Evolutionary conservation across 2,888 invertebrate genomes (phyloP).

Genomic region (Calameuta pallipes): DNA sequence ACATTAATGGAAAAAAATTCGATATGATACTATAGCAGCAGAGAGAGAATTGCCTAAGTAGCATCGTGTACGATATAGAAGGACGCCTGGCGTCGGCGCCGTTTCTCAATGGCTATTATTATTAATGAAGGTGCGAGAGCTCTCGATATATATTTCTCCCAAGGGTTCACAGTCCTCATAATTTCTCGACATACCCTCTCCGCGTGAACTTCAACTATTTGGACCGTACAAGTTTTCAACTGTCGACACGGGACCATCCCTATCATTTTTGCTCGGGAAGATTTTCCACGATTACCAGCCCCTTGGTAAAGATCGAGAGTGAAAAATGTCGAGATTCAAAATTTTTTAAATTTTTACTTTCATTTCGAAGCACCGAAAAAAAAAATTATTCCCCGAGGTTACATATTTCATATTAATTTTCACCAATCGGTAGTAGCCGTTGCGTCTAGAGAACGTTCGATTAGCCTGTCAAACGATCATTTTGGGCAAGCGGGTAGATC

Average conservation of each 20-base stretch:
- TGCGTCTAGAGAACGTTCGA: neutral
- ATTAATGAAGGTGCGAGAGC: constrained; percentile 38
- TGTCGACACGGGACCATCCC: constrained; percentile 43
- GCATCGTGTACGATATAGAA: constrained; percentile 20
- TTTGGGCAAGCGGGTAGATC: neutral
- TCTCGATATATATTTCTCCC: constrained; percentile 19
- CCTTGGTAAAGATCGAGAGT: neutral
- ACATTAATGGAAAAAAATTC: constrained; percentile 46
- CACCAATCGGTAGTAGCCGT: neutral
- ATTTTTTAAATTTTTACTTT: neutral
- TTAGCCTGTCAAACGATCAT: neutral
- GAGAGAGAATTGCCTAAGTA: constrained; percentile 35
- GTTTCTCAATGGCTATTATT: constrained; percentile 38
- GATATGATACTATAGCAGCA: constrained; percentile 38
- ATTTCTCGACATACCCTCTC: constrained; percentile 34
- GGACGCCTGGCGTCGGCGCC: constrained; percentile 8
- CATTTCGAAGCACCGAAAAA: neutral
- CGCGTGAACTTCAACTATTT: constrained; percentile 20
- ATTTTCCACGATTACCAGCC: neutral
- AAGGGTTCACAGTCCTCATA: constrained; percentile 26
- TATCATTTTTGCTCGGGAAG: constrained; percentile 18
- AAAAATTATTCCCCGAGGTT: neutral
- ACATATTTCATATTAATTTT: too few relatives aligned
- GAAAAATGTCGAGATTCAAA: neutral
- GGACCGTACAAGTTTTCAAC: constrained; percentile 40